Evolutionary conservation across 2,113 vertebrate species (phyloP).

Genomic region (Python bivittatus): DNA sequence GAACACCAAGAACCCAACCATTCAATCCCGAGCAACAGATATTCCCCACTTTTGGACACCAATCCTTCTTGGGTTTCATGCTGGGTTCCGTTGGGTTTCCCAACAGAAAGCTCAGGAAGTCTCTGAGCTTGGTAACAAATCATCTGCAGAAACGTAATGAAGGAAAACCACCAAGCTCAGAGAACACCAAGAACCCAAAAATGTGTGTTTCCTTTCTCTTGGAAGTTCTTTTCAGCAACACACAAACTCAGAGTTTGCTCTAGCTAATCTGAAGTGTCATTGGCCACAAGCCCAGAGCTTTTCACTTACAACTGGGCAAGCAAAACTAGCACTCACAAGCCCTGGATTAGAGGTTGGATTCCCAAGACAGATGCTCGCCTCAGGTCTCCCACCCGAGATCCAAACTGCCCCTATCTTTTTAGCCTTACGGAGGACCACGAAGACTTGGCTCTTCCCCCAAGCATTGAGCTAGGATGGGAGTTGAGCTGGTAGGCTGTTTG

Average conservation of each 20-base stretch:
- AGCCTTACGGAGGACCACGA: not conserved
- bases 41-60: too few relatives aligned
- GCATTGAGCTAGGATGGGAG: not conserved
- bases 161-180: not conserved
- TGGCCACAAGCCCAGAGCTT: not conserved
- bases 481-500: not conserved
- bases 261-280: not conserved
- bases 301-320: not conserved
- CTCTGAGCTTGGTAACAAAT: not conserved
- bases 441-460: too few relatives aligned
- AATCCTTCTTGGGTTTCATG: too few relatives aligned
- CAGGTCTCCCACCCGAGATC: not conserved
- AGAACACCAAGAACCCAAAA: not conserved
- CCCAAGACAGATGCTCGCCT: not conserved
- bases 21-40: too few relatives aligned
- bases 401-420: not conserved
- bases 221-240: not conserved
- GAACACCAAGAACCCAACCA: not conserved
- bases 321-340: not conserved
- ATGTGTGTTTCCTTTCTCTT: not conserved
- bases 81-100: too few relatives aligned
- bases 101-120: too few relatives aligned
- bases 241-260: not conserved
- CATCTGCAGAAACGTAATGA: not conserved
- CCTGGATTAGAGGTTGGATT: not conserved